Base-by-base conservation (phyloP, 2,113 vertebrate genomes). In the Malaclemys terrapin region DNA sequence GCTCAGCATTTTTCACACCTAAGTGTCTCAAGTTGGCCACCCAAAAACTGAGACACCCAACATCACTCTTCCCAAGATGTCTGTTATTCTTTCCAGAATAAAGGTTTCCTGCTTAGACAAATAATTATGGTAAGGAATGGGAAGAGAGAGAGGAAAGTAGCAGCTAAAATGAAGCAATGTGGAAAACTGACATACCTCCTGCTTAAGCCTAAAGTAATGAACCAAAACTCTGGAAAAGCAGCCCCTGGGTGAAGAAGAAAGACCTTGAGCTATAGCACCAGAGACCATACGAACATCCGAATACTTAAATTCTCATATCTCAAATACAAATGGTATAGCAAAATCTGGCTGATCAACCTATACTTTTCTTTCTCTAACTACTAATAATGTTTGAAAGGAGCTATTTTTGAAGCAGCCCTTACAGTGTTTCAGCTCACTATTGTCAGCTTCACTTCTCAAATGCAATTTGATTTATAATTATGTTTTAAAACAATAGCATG, bases 391-490 rank as follows among this genome's bases (percentile, higher is more conserved):
- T 98, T 96, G 94, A 98, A 96, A 96, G 69, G 89, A 95, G 97
- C 97, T 98, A 98, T 98, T 98, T 97, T 98, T 97, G 96, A 97
- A 97, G 92, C 96, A 97, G 96, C 93, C 97, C 94, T 97, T 97
- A 92, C 88, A 97, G 95, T 94, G 92, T 94, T 97, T 97, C 98
- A 97, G 94, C 98, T 98, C 89, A 47, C 95, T 97, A 45, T 96
- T 98, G 96, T 97, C 97, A 96, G 97, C 96, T 96, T 96, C 96
- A 91, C 45, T 97, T 97, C 97, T 98, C 96, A 97, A 97, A 97
- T 93, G 97, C 94, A 98, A 98, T 98, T 98, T 98, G 97, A 98
- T 98, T 98, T 98, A 98, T 98, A 98, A 98, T 98, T 98, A 98
- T 98, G 98, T 98, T 98, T 97, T 97, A 95, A 98, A 87, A 98